Evolutionary conservation across 2,113 vertebrate genomes (phyloP).

Genomic region (Ciconia maguari): DNA sequence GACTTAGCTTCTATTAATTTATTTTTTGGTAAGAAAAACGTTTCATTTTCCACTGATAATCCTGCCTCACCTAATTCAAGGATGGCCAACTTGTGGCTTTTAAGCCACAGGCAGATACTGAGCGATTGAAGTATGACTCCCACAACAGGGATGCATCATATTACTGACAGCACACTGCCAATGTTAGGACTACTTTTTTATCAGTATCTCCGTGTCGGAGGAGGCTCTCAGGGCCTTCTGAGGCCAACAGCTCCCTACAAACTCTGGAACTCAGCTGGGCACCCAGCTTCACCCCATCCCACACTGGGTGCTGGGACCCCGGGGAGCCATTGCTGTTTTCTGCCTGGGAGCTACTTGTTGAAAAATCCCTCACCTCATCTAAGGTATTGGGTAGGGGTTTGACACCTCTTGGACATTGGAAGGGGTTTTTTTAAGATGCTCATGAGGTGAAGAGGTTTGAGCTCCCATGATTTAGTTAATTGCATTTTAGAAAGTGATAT

Average conservation of each 20-base stretch:
- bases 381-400: background rate
- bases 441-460: background rate
- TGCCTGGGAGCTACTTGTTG: background rate
- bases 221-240: background rate
- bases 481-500: background rate
- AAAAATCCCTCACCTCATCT: background rate
- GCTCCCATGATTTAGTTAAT: background rate
- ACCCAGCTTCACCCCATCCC: background rate
- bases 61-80: background rate
- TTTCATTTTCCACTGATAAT: constrained; percentile 50
- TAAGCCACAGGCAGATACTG: background rate
- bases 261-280: background rate
- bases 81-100: background rate
- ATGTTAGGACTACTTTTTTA: background rate
- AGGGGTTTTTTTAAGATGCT: background rate
- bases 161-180: background rate
- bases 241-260: background rate
- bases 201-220: background rate
- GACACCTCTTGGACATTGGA: background rate
- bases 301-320: background rate
- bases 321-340: background rate
- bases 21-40: background rate
- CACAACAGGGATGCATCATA: accelerated
- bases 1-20: constrained; percentile 47
- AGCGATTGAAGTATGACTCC: background rate